Evolutionary conservation across 2,113 vertebrate species (phyloP), one percentile per base, ranked within the genome.

Genomic region (Chamaea fasciata): DNA sequence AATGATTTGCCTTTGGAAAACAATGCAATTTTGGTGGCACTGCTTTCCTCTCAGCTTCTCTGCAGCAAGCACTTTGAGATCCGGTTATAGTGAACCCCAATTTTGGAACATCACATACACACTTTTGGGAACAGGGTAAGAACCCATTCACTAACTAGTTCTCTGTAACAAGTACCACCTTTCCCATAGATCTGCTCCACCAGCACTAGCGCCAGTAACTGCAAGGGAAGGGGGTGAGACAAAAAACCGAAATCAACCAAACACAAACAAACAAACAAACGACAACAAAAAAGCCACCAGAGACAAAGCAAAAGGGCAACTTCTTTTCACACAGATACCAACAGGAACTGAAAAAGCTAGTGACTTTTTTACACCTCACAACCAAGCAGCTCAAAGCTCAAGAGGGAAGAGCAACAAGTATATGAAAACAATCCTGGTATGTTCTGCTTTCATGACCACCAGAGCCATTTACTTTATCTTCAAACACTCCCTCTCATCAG

Each of bases 51-150:
- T 65, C 24, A 35, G 69, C 64, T 82, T 64, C 41, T 69, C 31
- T 0, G 1, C 26, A 57, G 50, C 0, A 0, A 74, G 31, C n/a
- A 18, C 65, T 82, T 88, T 90, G 47, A 28, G 37, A 74, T 59
- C 42, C 10, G 21, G 15, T 75, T 82, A 89, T 42, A 75, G 31
- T 10, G 52, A 77, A 73, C 47, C 9, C n/a, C 5, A 33, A 4
- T 57, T 70, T 41, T 50, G 27, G 30, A 83, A 50, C 27, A 56
- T 46, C 13, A 52, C 13, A 46, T 1, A 27, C 14, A 10, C 31
- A 21, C 22, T 86, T 41, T 31, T 63, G n/a, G 18, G 39, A 88
- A 86, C 41, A 86, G 9, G 28, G 39, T 26, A 33, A 7, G 24
- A 75, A 67, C 6, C 27, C 1, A 2, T 44, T 89, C 18, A 50